phyloP scores from a whole-genome alignment of 2,113 vertebrate genomes.

The Muntiacus muntjak region DNA sequence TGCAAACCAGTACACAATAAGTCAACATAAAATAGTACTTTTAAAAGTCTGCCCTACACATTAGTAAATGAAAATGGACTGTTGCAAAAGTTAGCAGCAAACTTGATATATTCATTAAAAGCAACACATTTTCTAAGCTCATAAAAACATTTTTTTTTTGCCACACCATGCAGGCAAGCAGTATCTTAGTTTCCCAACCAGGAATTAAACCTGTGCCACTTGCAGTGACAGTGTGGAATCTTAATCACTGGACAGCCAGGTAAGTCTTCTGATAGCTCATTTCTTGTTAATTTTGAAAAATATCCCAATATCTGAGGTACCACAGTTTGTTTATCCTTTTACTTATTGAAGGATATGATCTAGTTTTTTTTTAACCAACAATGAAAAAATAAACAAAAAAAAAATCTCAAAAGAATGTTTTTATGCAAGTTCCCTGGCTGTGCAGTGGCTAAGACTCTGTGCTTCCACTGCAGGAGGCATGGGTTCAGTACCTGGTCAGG shows the following conservation, averaged over 20 bases:
- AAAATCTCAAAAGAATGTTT: not conserved
- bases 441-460: not conserved
- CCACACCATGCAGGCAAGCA: not conserved
- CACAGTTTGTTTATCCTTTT: not conserved
- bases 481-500: not conserved
- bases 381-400: not conserved
- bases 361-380: not conserved
- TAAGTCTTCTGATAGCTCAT: not conserved
- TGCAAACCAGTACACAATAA: not conserved
- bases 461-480: not conserved
- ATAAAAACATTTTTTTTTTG: not conserved
- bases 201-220: not conserved
- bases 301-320: not conserved
- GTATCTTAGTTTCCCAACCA: not conserved
- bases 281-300: not conserved
- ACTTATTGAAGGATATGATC: not conserved
- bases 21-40: slow-evolving; percentile 26
- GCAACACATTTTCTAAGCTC: not conserved
- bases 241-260: not conserved
- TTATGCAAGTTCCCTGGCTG: not conserved
- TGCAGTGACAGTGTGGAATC: not conserved
- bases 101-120: not conserved
- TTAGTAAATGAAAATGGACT: not conserved
- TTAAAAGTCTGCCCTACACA: not conserved
- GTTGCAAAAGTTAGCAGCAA: slow-evolving; percentile 14